These are phyloP conservation scores for Athalia cordata DNA, from an alignment of 2,888 invertebrate genomes.

Conservation along the genomic window DNA sequence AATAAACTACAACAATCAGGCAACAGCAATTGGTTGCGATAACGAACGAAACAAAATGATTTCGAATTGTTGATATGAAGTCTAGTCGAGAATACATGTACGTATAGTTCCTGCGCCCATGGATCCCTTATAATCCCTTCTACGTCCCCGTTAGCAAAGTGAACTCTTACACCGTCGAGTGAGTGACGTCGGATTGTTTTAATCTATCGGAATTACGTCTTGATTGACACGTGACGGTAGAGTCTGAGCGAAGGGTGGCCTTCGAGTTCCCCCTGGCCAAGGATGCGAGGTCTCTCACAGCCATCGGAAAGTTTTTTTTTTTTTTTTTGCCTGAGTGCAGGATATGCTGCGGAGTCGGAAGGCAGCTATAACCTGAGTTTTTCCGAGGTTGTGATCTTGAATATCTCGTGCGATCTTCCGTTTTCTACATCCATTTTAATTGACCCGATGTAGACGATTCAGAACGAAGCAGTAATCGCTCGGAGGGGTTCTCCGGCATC, in stretches of 20 bases:
- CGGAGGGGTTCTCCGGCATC: not conserved
- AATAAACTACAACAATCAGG: no score
- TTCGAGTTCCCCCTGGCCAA: constrained; percentile 28
- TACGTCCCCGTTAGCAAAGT: not conserved
- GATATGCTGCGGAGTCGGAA: not conserved
- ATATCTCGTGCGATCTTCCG: no score
- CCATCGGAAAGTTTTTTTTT: constrained; percentile 44
- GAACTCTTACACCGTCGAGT: constrained; percentile 4
- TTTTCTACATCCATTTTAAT: no score
- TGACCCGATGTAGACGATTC: no score
- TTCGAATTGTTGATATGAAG: no score
- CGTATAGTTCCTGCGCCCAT: not conserved
- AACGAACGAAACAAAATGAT: no score
- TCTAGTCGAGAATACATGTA: not conserved
- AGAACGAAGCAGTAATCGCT: not conserved
- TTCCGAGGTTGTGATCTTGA: no score
- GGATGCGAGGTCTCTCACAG: constrained; percentile 44
- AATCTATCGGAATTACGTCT: constrained; percentile 63
- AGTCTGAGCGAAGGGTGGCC: constrained; percentile 41
- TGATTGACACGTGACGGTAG: constrained; percentile 65
- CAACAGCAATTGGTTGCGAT: no score
- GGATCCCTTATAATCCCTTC: constrained; percentile 14
- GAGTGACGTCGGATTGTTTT: constrained; percentile 56
- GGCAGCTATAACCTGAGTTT: no score
- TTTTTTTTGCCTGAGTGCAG: constrained; percentile 50